Conservation (phyloP, 2,113 vertebrate genomes). For the Onychostoma macrolepis region DNA sequence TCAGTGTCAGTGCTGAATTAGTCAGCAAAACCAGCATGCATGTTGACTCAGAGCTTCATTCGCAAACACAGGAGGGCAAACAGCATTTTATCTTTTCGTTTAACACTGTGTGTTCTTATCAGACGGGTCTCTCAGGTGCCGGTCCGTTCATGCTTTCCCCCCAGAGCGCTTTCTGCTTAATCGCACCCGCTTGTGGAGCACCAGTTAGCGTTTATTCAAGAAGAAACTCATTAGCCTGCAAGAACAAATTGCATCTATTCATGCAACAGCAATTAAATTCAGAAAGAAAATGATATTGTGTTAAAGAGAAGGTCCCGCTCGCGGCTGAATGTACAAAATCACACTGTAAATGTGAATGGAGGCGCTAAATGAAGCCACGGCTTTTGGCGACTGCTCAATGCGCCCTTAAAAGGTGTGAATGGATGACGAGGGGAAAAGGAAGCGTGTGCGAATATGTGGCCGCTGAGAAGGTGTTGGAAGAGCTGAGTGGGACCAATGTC, state of each 20-base stretch:
- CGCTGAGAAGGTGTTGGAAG: constrained; percentile 10
- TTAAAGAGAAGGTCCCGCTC: constrained; percentile 10
- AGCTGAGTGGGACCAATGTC: constrained; percentile 1
- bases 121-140: not conserved
- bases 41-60: constrained; percentile 1
- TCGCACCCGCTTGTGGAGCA: not conserved
- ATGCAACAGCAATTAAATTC: constrained; percentile 16
- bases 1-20: not conserved
- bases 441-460: not conserved
- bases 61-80: not conserved
- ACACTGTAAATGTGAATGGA: not conserved
- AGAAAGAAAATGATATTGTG: not conserved
- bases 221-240: constrained; percentile 31
- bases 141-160: not conserved
- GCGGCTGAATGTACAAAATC: constrained; percentile 11
- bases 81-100: not conserved
- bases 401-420: constrained; percentile 4
- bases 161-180: not conserved
- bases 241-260: constrained; percentile 40
- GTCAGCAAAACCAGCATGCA: not conserved
- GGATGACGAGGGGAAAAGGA: constrained; percentile 24
- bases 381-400: constrained; percentile 30
- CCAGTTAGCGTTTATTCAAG: constrained; percentile 23
- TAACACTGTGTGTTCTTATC: not conserved
- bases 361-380: constrained; percentile 27